phyloP scores from a whole-genome alignment of 1,140 invertebrate genomes.

The Eriosoma lanigerum region DNA sequence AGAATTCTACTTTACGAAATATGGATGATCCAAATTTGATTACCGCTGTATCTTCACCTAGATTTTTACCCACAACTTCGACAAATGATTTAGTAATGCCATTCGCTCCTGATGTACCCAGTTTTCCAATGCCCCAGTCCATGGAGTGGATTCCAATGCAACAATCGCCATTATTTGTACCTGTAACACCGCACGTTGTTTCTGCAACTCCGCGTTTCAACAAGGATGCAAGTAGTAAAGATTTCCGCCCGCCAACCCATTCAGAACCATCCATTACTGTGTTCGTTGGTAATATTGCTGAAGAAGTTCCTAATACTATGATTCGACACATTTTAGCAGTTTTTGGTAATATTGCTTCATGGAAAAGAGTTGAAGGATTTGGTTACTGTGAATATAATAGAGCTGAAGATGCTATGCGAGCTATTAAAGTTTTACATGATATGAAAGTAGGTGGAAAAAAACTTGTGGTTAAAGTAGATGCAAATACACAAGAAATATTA shows the following conservation, averaged over 20 bases:
- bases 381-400: slow-evolving; percentile 97
- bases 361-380: slow-evolving; percentile 97
- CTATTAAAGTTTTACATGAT: slow-evolving; percentile 91
- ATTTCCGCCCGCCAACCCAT: slow-evolving; percentile 23
- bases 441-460: slow-evolving; percentile 91
- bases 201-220: slow-evolving; percentile 43
- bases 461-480: slow-evolving; percentile 95
- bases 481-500: slow-evolving; percentile 91
- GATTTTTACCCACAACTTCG: slow-evolving; percentile 35
- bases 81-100: slow-evolving; percentile 48
- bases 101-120: slow-evolving; percentile 31
- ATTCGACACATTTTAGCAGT: slow-evolving; percentile 86
- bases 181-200: slow-evolving; percentile 37
- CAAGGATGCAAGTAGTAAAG: not conserved
- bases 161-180: slow-evolving; percentile 18
- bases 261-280: slow-evolving; percentile 89
- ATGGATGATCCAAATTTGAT: slow-evolving; percentile 46
- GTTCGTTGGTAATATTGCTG: slow-evolving; percentile 97
- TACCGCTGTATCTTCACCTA: not conserved
- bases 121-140: slow-evolving; percentile 26
- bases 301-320: slow-evolving; percentile 92
- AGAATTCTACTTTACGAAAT: not conserved
- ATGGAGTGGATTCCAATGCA: slow-evolving; percentile 44
- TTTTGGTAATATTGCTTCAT: slow-evolving; percentile 90
- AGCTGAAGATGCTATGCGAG: slow-evolving; percentile 90